Evolutionary conservation across 1,140 invertebrate genomes (phyloP).

Genomic region (Nephotettix cincticeps): DNA sequence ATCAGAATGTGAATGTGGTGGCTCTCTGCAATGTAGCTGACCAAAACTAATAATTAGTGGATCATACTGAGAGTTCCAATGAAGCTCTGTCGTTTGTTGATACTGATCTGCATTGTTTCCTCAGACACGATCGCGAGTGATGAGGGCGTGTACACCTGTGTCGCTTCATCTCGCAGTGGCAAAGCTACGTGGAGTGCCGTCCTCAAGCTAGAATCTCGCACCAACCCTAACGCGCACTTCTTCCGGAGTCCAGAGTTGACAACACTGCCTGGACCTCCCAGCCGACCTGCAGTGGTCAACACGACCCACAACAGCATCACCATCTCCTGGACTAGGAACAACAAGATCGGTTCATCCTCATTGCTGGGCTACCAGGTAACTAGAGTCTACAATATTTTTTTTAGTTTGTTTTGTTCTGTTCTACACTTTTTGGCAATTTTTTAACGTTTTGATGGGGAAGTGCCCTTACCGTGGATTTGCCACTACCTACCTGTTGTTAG

Average conservation of each 20-base stretch:
- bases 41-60: too few relatives aligned
- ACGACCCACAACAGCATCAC: constrained; percentile 73
- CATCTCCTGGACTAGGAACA: constrained; percentile 76
- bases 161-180: constrained; percentile 77
- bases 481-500: too few relatives aligned
- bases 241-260: constrained; percentile 74
- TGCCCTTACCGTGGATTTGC: too few relatives aligned
- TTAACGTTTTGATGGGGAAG: too few relatives aligned
- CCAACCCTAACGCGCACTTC: constrained; percentile 80
- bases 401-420: too few relatives aligned
- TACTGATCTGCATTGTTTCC: constrained; percentile 35
- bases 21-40: background rate
- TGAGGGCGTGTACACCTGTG: constrained; percentile 77
- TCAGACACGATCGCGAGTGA: constrained; percentile 69
- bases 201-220: constrained; percentile 73
- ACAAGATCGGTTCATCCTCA: constrained; percentile 74
- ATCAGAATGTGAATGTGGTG: background rate
- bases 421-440: too few relatives aligned
- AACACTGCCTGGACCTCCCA: constrained; percentile 73
- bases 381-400: too few relatives aligned
- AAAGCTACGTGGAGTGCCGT: constrained; percentile 82
- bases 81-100: background rate
- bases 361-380: constrained; percentile 77
- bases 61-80: too few relatives aligned
- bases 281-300: constrained; percentile 69